Evolutionary conservation across 2,113 vertebrate genomes (phyloP), one percentile per base, ranked within the genome.

Genomic region (Bostrychus sinensis): DNA sequence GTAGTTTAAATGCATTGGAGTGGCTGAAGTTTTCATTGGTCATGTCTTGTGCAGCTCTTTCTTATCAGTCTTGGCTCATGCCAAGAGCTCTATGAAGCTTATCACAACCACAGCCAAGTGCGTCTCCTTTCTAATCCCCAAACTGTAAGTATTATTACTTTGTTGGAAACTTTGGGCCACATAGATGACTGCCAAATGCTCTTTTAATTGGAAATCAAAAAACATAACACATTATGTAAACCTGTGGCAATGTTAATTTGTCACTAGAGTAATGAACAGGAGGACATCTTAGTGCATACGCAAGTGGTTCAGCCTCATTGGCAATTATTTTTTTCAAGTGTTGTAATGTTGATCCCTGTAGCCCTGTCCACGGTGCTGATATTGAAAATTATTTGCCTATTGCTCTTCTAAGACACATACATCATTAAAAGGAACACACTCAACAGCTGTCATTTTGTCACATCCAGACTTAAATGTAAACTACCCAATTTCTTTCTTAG

Each of bases 171-270:
- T 78, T 75, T 55, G 64, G 66, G 77, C 77, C 58, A 74, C 28
- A 45, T 17, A 43, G 53, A 43, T 23, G 38, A 70, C 67, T 79
- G 60, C 56, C 54, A 79, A 81, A 73, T 53, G 22, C n/a, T 54
- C 59, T 48, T 78, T 75, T 82, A 81, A 82, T 81, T 83, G 62
- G 28, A 81, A 75, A 66, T 81, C 56, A 71, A 66, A 75, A 55
- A 67, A 68, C 46, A 75, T 68, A 67, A 73, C 81, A 45, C 7
- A 72, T 72, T 70, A 23, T 56, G 54, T 53, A 68, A 84, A 83
- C 72, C 75, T 73, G 63, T 77, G 58, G 75, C 78, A 37, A 71
- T 67, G 42, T 59, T 39, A 71, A 43, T 58, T 64, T 72, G 72
- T 54, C 50, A 54, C 25, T 6, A 54, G 50, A 28, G n/a, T 32